Evolutionary conservation across 1,140 invertebrate species (phyloP).

Genomic region (Samia ricini): DNA sequence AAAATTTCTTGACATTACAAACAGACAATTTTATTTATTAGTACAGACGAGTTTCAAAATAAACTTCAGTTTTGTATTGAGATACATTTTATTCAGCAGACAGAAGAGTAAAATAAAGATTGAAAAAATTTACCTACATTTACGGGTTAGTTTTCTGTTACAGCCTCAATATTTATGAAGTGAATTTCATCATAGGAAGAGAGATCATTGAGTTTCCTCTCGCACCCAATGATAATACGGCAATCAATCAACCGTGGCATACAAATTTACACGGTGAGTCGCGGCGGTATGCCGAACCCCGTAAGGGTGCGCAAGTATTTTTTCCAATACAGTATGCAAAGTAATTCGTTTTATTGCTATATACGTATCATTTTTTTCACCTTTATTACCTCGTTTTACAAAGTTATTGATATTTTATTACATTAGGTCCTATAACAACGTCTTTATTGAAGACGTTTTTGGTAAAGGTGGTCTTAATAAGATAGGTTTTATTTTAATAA

Average conservation of each 20-base stretch:
- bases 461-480: no score
- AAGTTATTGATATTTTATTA: conserved; percentile 7
- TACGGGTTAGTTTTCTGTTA: neutral
- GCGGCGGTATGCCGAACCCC: conserved; percentile 1
- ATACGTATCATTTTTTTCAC: conserved; percentile 21
- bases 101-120: neutral
- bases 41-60: no score
- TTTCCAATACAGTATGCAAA: conserved; percentile 30
- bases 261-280: conserved; percentile 21
- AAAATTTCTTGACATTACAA: no score
- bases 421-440: no score
- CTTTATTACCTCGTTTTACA: conserved; percentile 11
- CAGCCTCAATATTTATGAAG: conserved; percentile 5
- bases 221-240: conserved; percentile 20
- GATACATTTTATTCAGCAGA: neutral
- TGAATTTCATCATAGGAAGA: neutral
- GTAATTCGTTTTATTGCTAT: conserved; percentile 36
- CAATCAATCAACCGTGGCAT: conserved; percentile 32
- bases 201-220: conserved; percentile 9
- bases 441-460: no score
- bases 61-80: no score
- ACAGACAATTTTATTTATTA: no score
- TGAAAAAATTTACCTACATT: neutral
- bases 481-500: no score
- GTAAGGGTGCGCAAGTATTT: neutral